A percentile compares a stretch with the other conserved stretches of the same genome.
Conservation (phyloP, 92 coral and sea anemone species). For the Siderastrea radians region DNA sequence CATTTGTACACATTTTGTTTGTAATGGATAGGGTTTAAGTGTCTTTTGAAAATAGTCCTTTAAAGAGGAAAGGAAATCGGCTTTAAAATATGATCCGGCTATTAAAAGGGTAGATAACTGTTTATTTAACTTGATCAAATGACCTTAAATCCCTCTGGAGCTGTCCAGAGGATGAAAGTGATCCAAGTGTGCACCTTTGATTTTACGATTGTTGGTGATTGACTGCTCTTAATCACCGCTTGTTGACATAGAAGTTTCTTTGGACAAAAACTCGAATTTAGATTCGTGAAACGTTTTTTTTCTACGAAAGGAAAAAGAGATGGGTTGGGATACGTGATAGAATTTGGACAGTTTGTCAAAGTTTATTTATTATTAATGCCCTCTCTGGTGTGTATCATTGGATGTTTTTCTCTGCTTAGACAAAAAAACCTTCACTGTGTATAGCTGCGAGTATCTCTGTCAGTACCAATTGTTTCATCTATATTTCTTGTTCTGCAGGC, state of each 20-base stretch:
- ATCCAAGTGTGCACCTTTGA: neutral
- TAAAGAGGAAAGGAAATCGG: no score
- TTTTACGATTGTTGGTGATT: neutral
- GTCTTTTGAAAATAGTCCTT: no score
- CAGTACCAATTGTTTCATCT: neutral
- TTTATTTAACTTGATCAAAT: no score
- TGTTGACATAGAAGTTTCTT: neutral
- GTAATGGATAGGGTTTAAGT: neutral
- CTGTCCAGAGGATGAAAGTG: neutral
- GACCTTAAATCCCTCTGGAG: no score
- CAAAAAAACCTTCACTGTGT: neutral
- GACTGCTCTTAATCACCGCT: neutral
- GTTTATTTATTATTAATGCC: neutral
- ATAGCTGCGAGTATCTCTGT: neutral
- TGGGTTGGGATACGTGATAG: neutral
- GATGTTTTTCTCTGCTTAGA: no score
- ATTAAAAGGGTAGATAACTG: no score
- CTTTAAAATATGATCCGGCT: no score
- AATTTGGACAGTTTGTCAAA: no score
- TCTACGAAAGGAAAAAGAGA: neutral
- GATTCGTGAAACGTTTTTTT: neutral
- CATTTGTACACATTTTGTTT: neutral
- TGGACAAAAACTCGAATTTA: neutral
- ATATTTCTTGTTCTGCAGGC: conserved; percentile 67
- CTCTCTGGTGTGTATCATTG: neutral